Conservation (phyloP, 2,113 vertebrate genomes). For the Centropus unirufus region DNA sequence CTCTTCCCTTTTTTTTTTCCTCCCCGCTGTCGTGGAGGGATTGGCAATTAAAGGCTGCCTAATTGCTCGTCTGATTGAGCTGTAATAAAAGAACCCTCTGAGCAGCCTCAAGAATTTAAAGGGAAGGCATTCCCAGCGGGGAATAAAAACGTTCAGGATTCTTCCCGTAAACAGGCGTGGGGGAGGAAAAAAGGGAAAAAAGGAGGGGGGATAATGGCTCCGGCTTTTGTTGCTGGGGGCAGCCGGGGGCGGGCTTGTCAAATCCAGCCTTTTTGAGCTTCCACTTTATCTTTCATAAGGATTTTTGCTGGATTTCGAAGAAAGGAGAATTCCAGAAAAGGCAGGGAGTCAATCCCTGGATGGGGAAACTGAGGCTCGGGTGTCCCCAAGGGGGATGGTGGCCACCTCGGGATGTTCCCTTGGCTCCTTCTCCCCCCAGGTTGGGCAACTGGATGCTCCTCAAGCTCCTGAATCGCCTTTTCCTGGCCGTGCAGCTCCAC, state of each 20-base stretch:
- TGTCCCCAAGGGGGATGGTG: too few species aligned
- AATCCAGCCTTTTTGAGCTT: neutral
- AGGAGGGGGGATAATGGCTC: neutral
- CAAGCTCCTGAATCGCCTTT: constrained; percentile 67
- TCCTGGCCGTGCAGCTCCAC: constrained; percentile 72
- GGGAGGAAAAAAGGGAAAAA: neutral
- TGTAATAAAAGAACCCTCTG: neutral
- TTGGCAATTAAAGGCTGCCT: neutral
- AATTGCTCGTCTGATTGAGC: constrained; percentile 5
- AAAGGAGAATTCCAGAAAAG: neutral
- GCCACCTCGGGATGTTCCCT: too few species aligned
- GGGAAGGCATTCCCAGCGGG: neutral
- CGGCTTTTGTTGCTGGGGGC: neutral
- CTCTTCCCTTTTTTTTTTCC: neutral
- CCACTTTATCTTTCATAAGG: too few species aligned
- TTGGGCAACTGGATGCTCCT: constrained; percentile 73
- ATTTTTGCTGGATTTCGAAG: too few species aligned
- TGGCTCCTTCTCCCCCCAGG: neutral
- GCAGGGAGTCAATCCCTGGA: too few species aligned
- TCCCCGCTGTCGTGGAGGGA: neutral
- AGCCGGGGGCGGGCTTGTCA: neutral
- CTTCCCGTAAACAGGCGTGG: neutral
- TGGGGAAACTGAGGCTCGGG: neutral
- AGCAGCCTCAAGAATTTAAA: neutral
- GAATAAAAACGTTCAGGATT: neutral